These are phyloP conservation scores for Dendrophyllia cribrosa DNA, from an alignment of 64 coral and sea anemone species.

Conservation along the genomic window DNA sequence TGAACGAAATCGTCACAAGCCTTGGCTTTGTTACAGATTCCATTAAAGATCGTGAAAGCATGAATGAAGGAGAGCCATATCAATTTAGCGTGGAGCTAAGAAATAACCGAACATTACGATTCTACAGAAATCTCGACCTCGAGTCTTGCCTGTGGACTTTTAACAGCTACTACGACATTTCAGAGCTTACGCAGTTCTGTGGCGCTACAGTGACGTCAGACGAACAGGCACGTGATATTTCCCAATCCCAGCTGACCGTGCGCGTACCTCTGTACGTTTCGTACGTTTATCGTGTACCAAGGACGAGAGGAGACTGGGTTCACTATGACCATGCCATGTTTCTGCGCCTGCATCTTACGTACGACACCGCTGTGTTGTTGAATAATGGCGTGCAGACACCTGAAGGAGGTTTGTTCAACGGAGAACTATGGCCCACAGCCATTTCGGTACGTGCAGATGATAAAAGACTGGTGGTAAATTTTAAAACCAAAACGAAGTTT, in stretches of 20 bases:
- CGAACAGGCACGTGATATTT: constrained; percentile 75
- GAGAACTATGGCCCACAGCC: constrained; percentile 80
- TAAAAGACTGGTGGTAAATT: constrained; percentile 91
- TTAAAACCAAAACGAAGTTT: constrained; percentile 96
- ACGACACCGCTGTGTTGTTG: constrained; percentile 95
- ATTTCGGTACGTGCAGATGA: constrained; percentile 79
- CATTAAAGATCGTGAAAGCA: constrained; percentile 36
- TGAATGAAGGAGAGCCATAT: constrained; percentile 78
- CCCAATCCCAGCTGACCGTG: constrained; percentile 87
- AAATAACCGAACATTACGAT: constrained; percentile 77
- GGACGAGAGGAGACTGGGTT: constrained; percentile 73
- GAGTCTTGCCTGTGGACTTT: constrained; percentile 99
- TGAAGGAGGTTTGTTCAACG: constrained; percentile 78
- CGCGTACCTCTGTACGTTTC: constrained; percentile 91
- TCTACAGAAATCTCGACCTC: constrained; percentile 90
- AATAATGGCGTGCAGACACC: constrained; percentile 97
- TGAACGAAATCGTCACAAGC: constrained; percentile 70
- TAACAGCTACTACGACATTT: constrained; percentile 91
- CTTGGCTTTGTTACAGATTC: constrained; percentile 80
- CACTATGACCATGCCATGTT: constrained; percentile 93
- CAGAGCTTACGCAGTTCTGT: constrained; percentile 90
- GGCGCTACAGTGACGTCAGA: constrained; percentile 71
- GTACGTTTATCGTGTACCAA: constrained; percentile 83
- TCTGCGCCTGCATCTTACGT: constrained; percentile 82
- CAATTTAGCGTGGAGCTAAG: constrained; percentile 81